A percentile compares a stretch with the other conserved stretches of the same genome.
Conservation (phyloP, 2,888 invertebrate species). For the Plebejus melissa region DNA sequence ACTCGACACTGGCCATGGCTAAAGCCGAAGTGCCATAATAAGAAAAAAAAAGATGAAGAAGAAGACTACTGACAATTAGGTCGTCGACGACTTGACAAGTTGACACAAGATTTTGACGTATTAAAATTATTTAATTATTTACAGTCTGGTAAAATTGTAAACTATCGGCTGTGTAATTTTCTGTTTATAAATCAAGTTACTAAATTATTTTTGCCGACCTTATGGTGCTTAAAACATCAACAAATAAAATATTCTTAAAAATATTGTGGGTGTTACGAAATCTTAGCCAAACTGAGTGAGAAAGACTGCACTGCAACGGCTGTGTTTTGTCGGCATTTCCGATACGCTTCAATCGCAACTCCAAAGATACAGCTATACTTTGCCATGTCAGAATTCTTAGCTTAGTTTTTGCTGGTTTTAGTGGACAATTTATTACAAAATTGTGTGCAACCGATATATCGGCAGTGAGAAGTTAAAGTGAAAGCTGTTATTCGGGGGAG, state of each 20-base stretch:
- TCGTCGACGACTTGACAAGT: background rate
- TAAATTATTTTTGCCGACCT: background rate
- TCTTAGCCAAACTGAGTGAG: slow-evolving; percentile 24
- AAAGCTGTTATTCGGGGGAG: slow-evolving; percentile 68
- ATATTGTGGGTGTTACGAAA: slow-evolving; percentile 21
- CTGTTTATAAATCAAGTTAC: background rate
- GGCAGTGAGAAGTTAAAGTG: slow-evolving; percentile 65
- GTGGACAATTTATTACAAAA: slow-evolving; percentile 50
- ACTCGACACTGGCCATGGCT: too few species aligned
- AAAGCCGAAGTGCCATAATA: too few species aligned
- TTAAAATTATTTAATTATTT: slow-evolving; percentile 12
- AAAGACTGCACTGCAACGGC: slow-evolving; percentile 27
- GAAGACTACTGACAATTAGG: background rate
- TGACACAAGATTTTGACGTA: background rate
- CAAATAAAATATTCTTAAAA: background rate
- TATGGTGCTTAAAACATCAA: background rate
- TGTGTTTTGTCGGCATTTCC: slow-evolving; percentile 56
- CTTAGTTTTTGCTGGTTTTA: slow-evolving; percentile 68
- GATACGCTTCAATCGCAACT: slow-evolving; percentile 47
- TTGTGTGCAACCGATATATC: slow-evolving; percentile 38
- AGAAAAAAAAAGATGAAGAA: background rate
- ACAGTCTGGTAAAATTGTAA: background rate
- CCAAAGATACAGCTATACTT: slow-evolving; percentile 45
- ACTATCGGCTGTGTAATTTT: background rate
- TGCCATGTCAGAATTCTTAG: slow-evolving; percentile 71